phyloP scores from a whole-genome alignment of 1,140 invertebrate species.

The Pantala flavescens region DNA sequence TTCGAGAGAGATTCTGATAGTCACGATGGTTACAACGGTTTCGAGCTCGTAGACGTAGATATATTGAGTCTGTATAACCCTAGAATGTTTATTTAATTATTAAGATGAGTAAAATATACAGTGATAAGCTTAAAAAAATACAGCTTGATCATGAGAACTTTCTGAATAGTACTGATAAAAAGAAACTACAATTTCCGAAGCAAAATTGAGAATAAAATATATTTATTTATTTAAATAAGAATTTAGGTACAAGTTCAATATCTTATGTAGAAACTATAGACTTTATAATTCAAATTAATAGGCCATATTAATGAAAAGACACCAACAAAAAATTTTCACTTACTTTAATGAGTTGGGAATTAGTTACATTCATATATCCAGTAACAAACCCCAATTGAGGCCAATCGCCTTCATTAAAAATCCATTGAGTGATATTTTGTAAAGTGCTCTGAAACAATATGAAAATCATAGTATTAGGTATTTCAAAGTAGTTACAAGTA shows the following conservation, averaged over 20 bases:
- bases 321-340: background rate
- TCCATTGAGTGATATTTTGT: constrained; percentile 31
- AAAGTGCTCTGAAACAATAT: constrained; percentile 28
- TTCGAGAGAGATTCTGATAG: constrained; percentile 42
- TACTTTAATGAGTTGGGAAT: constrained; percentile 21
- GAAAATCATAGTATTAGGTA: too few relatives aligned
- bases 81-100: constrained; percentile 20
- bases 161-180: background rate
- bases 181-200: too few relatives aligned
- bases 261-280: too few relatives aligned
- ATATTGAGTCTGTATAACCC: constrained; percentile 28
- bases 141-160: too few relatives aligned
- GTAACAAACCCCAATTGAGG: constrained; percentile 40
- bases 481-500: too few relatives aligned
- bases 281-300: too few relatives aligned
- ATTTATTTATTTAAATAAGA: background rate
- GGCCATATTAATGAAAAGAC: too few relatives aligned
- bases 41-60: constrained; percentile 25
- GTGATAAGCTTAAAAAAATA: too few relatives aligned
- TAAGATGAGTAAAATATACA: background rate
- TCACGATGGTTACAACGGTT: constrained; percentile 43
- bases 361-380: constrained; percentile 30
- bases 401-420: constrained; percentile 43
- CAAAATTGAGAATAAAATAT: too few relatives aligned
- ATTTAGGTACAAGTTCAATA: background rate